Evolutionary conservation across 23 tunicate genomes (phyloP).

Genomic region (Trididemnum clinides): DNA sequence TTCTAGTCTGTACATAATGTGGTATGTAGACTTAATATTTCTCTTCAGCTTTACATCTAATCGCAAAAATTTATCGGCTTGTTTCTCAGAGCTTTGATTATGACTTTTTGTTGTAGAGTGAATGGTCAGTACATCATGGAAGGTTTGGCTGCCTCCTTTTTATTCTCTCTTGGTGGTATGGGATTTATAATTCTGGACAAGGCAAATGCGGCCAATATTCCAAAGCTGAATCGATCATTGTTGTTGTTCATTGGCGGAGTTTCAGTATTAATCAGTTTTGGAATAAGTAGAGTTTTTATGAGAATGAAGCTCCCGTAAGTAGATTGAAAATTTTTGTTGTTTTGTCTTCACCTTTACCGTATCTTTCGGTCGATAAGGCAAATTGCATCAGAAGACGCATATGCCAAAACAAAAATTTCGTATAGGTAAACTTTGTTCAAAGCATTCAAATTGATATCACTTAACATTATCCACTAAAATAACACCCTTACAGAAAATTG

Average conservation of each 20-base stretch:
- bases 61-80: not conserved
- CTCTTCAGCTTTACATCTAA: no score
- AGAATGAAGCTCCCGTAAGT: conserved; percentile 97
- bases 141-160: conserved; percentile 88
- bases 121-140: conserved; percentile 98
- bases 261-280: conserved; percentile 71
- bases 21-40: no score
- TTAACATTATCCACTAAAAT: no score
- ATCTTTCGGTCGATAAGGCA: no score
- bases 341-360: no score
- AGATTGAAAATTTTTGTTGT: no score
- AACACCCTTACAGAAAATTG: no score
- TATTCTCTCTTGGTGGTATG: conserved; percentile 84
- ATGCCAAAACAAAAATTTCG: no score
- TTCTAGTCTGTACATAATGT: no score
- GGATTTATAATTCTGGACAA: conserved; percentile 87
- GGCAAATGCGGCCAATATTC: conserved; percentile 91
- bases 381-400: no score
- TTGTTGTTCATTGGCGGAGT: conserved; percentile 70
- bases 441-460: no score
- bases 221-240: conserved; percentile 80
- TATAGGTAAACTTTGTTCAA: no score
- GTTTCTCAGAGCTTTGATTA: not conserved
- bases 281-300: conserved; percentile 90
- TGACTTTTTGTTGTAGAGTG: conserved; percentile 44